These are phyloP conservation scores for Hestina assimilis DNA, from an alignment of 1,140 invertebrate genomes.

Conservation along the genomic window DNA sequence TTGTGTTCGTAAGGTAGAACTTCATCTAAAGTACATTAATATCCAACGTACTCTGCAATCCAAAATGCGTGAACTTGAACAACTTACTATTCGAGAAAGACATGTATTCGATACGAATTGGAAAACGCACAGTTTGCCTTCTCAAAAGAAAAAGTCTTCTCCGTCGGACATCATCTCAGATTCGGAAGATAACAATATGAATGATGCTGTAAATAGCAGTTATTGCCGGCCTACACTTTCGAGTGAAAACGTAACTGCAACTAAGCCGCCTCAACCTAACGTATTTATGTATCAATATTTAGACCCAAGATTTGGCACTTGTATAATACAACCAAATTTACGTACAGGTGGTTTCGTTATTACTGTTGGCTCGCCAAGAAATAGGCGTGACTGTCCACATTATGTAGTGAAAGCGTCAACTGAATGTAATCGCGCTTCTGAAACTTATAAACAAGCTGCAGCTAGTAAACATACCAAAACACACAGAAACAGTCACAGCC, in stretches of 20 bases:
- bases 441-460: slow-evolving; percentile 47
- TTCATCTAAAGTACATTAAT: slow-evolving; percentile 94
- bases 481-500: slow-evolving; percentile 77
- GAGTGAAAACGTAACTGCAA: slow-evolving; percentile 84
- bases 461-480: slow-evolving; percentile 52
- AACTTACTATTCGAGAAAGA: slow-evolving; percentile 89
- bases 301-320: slow-evolving; percentile 82
- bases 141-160: slow-evolving; percentile 85
- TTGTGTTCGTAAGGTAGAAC: slow-evolving; percentile 94
- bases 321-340: slow-evolving; percentile 81
- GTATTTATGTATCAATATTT: slow-evolving; percentile 85
- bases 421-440: slow-evolving; percentile 63
- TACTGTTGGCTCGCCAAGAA: slow-evolving; percentile 82
- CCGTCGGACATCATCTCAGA: slow-evolving; percentile 71
- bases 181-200: slow-evolving; percentile 53
- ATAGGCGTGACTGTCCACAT: slow-evolving; percentile 82
- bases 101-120: slow-evolving; percentile 90
- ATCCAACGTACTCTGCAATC: slow-evolving; percentile 90
- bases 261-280: slow-evolving; percentile 76
- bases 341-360: slow-evolving; percentile 84
- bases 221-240: slow-evolving; percentile 83
- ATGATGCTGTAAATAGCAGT: slow-evolving; percentile 57
- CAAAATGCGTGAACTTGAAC: slow-evolving; percentile 92
- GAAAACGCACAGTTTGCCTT: slow-evolving; percentile 92
- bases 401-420: slow-evolving; percentile 82